These are phyloP conservation scores for Oostethus manadensis DNA, from an alignment of 2,113 vertebrate species.

Conservation along the genomic window DNA sequence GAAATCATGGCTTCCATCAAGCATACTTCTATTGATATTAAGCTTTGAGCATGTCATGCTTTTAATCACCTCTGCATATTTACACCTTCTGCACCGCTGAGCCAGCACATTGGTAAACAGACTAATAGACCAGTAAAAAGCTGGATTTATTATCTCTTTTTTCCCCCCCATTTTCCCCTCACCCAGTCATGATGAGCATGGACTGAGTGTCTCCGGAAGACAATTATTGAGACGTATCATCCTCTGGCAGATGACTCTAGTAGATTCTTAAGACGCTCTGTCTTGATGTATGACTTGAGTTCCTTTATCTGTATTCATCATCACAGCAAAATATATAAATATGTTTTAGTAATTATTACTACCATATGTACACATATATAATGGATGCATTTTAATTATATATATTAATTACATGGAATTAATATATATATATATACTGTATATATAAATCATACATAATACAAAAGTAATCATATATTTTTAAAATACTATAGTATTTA, in stretches of 20 bases:
- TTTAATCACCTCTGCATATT: constrained; percentile 58
- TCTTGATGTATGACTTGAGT: constrained; percentile 38
- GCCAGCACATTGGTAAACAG: constrained; percentile 55
- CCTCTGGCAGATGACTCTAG: constrained; percentile 34
- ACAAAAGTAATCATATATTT: too few species aligned
- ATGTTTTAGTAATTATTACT: too few species aligned
- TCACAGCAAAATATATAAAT: background rate
- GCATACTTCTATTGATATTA: too few species aligned
- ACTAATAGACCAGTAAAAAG: constrained; percentile 53
- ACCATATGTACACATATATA: too few species aligned
- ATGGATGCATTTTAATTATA: too few species aligned
- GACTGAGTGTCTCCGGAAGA: constrained; percentile 20
- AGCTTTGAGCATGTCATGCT: constrained; percentile 56
- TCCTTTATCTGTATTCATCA: constrained; percentile 40
- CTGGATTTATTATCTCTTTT: constrained; percentile 49
- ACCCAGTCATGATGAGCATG: background rate
- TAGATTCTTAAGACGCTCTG: constrained; percentile 19
- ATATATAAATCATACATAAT: too few species aligned
- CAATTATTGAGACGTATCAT: constrained; percentile 47
- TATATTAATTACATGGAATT: too few species aligned
- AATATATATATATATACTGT: too few species aligned
- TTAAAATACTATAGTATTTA: too few species aligned
- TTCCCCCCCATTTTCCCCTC: background rate
- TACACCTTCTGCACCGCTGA: constrained; percentile 57
- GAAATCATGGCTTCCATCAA: too few species aligned